Base-by-base conservation (phyloP, 2,888 invertebrate genomes). In the Catocala sponsa region DNA sequence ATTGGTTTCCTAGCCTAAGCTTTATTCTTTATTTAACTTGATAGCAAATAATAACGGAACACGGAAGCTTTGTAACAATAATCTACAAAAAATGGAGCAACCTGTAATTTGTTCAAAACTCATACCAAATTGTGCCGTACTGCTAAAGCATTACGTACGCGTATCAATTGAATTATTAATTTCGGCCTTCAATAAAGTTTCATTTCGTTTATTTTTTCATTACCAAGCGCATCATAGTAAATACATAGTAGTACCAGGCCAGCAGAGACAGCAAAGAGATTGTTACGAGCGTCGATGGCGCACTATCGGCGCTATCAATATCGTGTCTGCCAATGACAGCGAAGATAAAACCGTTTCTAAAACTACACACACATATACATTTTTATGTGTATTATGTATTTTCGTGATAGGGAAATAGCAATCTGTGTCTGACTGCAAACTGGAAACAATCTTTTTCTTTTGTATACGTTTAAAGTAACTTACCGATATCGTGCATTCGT, bases 401-500 rank as follows among this genome's bases (percentile, higher is more conserved):
- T 33, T 46, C 35, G 35, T 62, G 54, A 60, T 69, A 61, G 44
- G 43, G 59, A 61, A 68, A 68, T 59, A 49, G 51, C 59, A 56
- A 63, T 54, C 13, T 13, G 41, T 49, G 44, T 55, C 38, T 57
- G 53, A 63, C 47, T 55, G 54, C 48, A 59, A 59, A 59, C 51
- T 73, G 12, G 48, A 41, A 58, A 58, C 35, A 58, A 32, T 51
- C 47, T 55, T 52, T 62, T 65, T 53, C 42, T 55, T 43, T 51
- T 65, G 55, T 63, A 43, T 58, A 55, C 57, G 55, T 56, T 41
- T 35, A 59, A 65, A 74, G 66, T 66, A 62, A 75, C 95, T 93
- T 84, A 95, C 95, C 95, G 65, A 95, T 89, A 81, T 95, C 95
- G 70, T 95, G 94, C 78, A 95, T 85, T 66, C 95, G 91, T 68